Evolutionary conservation across 2,797 vertebrate species (phyloP).

Genomic region (Echeneis naucrates): DNA sequence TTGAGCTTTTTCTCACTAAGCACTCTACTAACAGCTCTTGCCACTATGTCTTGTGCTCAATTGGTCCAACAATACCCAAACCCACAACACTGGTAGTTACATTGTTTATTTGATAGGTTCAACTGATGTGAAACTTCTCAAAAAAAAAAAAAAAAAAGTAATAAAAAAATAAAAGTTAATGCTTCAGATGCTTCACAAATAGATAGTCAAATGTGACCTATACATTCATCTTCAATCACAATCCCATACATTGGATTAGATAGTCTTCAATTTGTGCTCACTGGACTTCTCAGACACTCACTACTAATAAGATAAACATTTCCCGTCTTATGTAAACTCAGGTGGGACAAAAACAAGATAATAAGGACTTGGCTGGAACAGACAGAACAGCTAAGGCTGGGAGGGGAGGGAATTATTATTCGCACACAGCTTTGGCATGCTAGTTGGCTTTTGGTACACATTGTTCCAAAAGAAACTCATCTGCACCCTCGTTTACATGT

Average conservation of each 20-base stretch:
- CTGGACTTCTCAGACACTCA: neutral
- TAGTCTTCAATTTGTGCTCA: neutral
- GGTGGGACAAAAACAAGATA: conserved; percentile 27
- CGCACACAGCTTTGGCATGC: conserved; percentile 20
- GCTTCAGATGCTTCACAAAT: neutral
- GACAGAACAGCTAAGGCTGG: conserved; percentile 25
- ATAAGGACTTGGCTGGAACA: conserved; percentile 12
- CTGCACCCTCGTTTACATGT: conserved; percentile 44
- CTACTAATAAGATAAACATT: conserved; percentile 26
- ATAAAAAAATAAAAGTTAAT: too few relatives aligned
- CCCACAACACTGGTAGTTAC: neutral
- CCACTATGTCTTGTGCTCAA: too few relatives aligned
- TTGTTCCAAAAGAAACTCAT: conserved; percentile 59
- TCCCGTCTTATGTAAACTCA: conserved; percentile 16
- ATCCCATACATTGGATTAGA: neutral
- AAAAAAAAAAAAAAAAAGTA: too few relatives aligned
- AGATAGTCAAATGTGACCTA: conserved; percentile 19
- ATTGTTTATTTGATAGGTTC: neutral
- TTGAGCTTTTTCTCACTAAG: too few relatives aligned
- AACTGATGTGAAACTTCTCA: neutral
- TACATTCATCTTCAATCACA: conserved; percentile 3
- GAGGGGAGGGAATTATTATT: conserved; percentile 18
- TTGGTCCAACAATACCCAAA: too few relatives aligned
- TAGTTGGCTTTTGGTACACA: conserved; percentile 47
- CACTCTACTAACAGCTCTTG: too few relatives aligned